Evolutionary conservation across 2,888 invertebrate species (phyloP), one percentile per base, ranked within the genome.

Genomic region (Pycnomerus fuliginosus): DNA sequence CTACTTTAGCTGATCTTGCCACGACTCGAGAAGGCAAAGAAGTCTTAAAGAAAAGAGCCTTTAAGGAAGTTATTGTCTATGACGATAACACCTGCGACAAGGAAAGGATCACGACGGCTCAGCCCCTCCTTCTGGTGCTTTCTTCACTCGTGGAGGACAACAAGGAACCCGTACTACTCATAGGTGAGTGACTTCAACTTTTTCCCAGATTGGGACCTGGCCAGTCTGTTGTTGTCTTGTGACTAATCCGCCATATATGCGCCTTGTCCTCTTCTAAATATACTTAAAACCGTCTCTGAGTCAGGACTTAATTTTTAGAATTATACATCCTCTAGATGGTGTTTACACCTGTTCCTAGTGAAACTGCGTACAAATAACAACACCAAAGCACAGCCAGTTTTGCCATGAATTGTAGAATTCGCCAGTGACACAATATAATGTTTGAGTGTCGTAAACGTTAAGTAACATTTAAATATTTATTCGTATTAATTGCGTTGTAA

Each of bases 81-180:
- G 85, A 86, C 63, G 85, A 86, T 50, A 74, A 78, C 44, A 82
- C 83, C 24, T 72, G 73, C 43, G 83, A 84, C 60, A 72, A 82
- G 54, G 81, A 81, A 32, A 70, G 77, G 37, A 71, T 81, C 36
- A 77, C 79, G 2, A 66, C 74, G 14, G 74, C 77, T 28, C 82
- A 81, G 64, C 82, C 84, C 3, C 69, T 86, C 41, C 78, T 80
- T 55, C 74, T 84, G 38, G 82, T 86, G 37, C 70, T 85, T 24
- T 75, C 78, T 30, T 78, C 82, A n/a, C 74, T 86, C 29, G 76
- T 83, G 16, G 81, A 83, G 56, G 84, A 85, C 58, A 80, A 83
- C 58, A 74, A 80, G 52, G 80, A 82, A 53, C 84, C 84, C 1
- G 74, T 78, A 22, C 74, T 85, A 45, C 76, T 86, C 28, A 73